phyloP scores from a whole-genome alignment of 2,797 vertebrate species.

The Galaxias olidus region DNA sequence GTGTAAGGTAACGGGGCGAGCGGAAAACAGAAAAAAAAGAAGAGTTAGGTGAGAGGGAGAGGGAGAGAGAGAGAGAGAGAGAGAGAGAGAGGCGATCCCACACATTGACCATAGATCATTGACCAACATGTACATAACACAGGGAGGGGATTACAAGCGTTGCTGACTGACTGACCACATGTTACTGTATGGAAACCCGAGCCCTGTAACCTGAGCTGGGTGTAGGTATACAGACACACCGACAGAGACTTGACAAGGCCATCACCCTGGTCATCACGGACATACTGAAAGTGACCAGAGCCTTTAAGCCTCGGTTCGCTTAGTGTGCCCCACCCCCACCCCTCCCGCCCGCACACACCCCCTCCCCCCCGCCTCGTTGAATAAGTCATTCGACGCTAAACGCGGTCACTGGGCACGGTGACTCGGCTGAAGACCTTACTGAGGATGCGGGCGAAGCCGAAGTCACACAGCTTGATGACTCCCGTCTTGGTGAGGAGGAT shows the following conservation, averaged over 20 bases:
- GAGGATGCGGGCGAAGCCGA: constrained; percentile 87
- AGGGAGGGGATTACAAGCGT: constrained; percentile 27
- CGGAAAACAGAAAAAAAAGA: no score
- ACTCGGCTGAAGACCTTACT: constrained; percentile 62
- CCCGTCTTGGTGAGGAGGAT: constrained; percentile 89
- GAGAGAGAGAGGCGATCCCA: constrained; percentile 14
- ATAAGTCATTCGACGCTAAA: constrained; percentile 61
- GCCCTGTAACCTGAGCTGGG: constrained; percentile 59
- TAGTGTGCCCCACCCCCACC: no score
- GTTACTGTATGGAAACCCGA: constrained; percentile 65
- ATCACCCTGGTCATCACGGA: constrained; percentile 29
- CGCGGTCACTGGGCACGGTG: constrained; percentile 18
- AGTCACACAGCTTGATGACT: constrained; percentile 89
- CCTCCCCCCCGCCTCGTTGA: constrained; percentile 33
- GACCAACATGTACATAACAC: background rate
- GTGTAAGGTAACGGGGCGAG: no score
- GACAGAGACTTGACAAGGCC: constrained; percentile 42
- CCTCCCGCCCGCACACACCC: no score
- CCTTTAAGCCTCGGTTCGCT: constrained; percentile 24
- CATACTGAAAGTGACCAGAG: constrained; percentile 61
- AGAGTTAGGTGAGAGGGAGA: constrained; percentile 35
- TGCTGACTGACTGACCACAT: constrained; percentile 50
- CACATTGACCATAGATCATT: background rate
- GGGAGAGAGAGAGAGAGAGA: constrained; percentile 8
- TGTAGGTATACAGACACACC: constrained; percentile 61